Percentiles rank a stretch among this genome's conserved stretches.
Evolutionary conservation across 2,888 invertebrate genomes (phyloP).

Genomic region (Panopea generosa): DNA sequence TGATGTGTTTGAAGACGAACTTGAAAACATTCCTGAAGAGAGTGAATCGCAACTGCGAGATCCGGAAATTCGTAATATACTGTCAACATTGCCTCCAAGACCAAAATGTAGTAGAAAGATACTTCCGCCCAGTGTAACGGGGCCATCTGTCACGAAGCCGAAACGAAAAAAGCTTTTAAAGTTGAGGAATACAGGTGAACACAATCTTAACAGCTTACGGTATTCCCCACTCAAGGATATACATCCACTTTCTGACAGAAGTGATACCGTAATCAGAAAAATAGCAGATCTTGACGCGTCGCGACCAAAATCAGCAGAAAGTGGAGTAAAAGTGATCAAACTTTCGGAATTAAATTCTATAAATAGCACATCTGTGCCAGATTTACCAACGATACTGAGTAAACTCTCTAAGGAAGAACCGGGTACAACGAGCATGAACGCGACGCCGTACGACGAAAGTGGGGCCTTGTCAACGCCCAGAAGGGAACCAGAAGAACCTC

Average conservation of each 20-base stretch:
- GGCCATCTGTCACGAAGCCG: slow-evolving; percentile 3
- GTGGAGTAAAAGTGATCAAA: slow-evolving; percentile 24
- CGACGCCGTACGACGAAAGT: slow-evolving; percentile 38
- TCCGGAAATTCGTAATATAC: neutral
- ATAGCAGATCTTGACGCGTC: slow-evolving; percentile 10
- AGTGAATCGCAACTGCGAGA: neutral
- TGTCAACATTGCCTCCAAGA: slow-evolving; percentile 47
- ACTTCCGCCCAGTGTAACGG: slow-evolving; percentile 51
- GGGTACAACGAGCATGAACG: neutral
- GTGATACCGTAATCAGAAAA: neutral
- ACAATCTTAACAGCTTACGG: neutral
- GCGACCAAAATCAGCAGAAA: slow-evolving; percentile 52
- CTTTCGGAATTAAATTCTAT: slow-evolving; percentile 36
- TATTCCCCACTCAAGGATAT: neutral
- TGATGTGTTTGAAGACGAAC: slow-evolving; percentile 31
- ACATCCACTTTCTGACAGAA: neutral
- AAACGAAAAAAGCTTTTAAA: slow-evolving; percentile 4
- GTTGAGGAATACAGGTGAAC: neutral
- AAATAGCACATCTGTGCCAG: slow-evolving; percentile 47
- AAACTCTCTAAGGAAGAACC: slow-evolving; percentile 27
- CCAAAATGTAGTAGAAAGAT: slow-evolving; percentile 52
- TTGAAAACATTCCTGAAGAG: slow-evolving; percentile 45
- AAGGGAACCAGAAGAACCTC: slow-evolving; percentile 2
- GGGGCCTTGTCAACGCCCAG: slow-evolving; percentile 55
- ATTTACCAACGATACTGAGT: slow-evolving; percentile 46